Evolutionary conservation across 2,113 vertebrate genomes (phyloP).

Genomic region (Mobula birostris): DNA sequence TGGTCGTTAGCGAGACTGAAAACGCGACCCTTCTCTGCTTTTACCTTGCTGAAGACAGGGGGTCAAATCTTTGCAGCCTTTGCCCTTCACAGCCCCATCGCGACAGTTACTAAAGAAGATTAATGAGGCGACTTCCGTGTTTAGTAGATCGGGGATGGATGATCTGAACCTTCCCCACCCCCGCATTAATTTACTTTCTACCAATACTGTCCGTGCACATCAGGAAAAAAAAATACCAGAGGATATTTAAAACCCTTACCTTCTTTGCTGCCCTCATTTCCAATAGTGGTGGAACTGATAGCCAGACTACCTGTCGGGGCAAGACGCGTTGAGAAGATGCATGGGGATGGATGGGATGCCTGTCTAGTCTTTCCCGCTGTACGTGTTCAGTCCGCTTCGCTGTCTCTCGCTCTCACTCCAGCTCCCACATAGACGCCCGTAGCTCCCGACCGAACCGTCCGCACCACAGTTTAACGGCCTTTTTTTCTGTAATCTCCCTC

Average conservation of each 20-base stretch:
- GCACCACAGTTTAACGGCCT: neutral
- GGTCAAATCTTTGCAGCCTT: neutral
- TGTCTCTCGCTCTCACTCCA: neutral
- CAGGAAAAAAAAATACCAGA: neutral
- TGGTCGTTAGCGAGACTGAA: neutral
- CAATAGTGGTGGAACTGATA: neutral
- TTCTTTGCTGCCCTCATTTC: slow-evolving; percentile 18
- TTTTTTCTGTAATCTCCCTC: neutral
- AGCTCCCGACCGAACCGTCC: neutral
- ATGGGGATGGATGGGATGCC: neutral
- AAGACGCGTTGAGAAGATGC: neutral
- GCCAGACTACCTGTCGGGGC: neutral
- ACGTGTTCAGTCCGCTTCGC: neutral
- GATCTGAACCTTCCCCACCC: neutral
- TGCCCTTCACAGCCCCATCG: neutral
- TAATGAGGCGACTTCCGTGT: neutral
- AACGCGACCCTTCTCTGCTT: neutral
- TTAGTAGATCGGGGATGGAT: neutral
- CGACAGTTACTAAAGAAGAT: neutral
- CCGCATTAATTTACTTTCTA: neutral
- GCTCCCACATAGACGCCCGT: neutral
- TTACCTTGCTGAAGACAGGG: neutral
- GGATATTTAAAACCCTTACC: neutral
- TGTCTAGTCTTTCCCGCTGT: neutral
- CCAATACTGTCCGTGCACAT: neutral